phyloP scores from a whole-genome alignment of 1,140 invertebrate species.

The Idris sp. region DNA sequence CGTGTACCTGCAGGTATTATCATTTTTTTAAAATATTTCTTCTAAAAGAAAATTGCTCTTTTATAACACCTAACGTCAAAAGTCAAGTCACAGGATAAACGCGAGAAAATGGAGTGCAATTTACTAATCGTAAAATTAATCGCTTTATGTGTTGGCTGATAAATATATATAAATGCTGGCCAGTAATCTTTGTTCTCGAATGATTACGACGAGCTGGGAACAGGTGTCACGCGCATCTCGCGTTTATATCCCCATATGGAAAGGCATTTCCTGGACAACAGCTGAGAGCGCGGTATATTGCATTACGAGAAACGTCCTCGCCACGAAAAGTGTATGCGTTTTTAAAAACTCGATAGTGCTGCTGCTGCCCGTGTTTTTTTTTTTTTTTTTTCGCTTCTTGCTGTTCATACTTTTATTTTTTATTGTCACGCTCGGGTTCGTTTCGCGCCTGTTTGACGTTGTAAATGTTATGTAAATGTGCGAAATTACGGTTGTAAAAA shows the following conservation, averaged over 20 bases:
- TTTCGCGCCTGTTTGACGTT: constrained; percentile 11
- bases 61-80: constrained; percentile 6
- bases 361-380: too few relatives aligned
- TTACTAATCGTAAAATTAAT: constrained; percentile 52
- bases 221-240: constrained; percentile 59
- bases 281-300: constrained; percentile 23
- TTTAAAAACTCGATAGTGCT: too few relatives aligned
- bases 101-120: constrained; percentile 27
- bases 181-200: constrained; percentile 66
- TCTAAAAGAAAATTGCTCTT: too few relatives aligned
- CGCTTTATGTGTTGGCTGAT: constrained; percentile 18
- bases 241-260: constrained; percentile 44
- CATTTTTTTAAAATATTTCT: too few relatives aligned
- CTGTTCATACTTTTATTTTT: too few relatives aligned
- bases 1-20: too few relatives aligned
- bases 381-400: background rate
- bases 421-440: constrained; percentile 15
- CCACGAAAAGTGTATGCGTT: constrained; percentile 16
- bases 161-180: constrained; percentile 44
- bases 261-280: constrained; percentile 43
- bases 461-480: constrained; percentile 55
- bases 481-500: constrained; percentile 49
- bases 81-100: background rate
- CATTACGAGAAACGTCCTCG: constrained; percentile 40
- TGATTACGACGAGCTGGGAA: constrained; percentile 64